Evolutionary conservation across 2,888 invertebrate species (phyloP), one percentile per base, ranked within the genome.

Genomic region (Ryuthela nishihirai): DNA sequence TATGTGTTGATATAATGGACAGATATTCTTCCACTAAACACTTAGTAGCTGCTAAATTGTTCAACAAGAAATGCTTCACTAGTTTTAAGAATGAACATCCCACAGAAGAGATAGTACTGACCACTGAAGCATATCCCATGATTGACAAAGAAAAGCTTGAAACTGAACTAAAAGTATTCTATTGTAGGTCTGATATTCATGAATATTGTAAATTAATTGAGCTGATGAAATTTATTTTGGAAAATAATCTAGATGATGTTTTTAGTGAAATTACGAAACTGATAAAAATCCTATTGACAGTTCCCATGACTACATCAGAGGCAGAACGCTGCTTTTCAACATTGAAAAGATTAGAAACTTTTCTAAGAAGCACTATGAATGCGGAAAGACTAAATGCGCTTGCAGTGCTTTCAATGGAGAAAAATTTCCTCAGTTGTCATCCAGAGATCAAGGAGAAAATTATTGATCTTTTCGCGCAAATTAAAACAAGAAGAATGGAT

Each of bases 231-330:
- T 44, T 32, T 32, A 44, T 44, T 21, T 12, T 20, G 17, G 44
- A 25, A 44, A 44, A 44, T 44, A 44, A 44, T 32, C 20, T 44
- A 20, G 34, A 44, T 44, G 2, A 32, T 21, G 34, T 44, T 44
- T 32, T 32, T 25, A 34, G 44, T 18, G 34, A 44, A 44, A 29
- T 44, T 32, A 17, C 3, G 21, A 44, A 32, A 34, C 20, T 44
- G 44, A 44, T 44, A 32, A 32, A 44, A 32, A 32, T 44, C 20
- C 44, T 44, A 29, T 44, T 44, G 44, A 44, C 32, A 32, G 34
- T 44, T 44, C 44, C 44, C 20, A 44, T 29, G 44, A 32, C 34
- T 29, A 44, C 44, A 15, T 18, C 29, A 44, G 44, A 44, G 20
- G 20, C 44, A 5, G 44, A 32, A 44, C 44, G 44, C 29, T 44